phyloP scores from a whole-genome alignment of 2,113 vertebrate species.

The Bambusicola thoracicus region DNA sequence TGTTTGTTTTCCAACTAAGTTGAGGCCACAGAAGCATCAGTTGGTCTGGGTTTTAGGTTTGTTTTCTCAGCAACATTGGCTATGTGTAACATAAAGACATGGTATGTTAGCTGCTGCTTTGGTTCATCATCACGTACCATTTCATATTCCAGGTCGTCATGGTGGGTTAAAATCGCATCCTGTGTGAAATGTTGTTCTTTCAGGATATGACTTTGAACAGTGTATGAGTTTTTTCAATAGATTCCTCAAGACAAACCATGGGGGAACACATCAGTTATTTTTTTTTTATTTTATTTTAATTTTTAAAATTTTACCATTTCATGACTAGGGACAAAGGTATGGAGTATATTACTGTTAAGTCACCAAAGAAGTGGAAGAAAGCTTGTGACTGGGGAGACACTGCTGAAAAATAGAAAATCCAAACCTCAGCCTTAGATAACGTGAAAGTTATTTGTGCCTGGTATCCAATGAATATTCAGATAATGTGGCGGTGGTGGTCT shows the following conservation, averaged over 20 bases:
- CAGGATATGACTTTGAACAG: not conserved
- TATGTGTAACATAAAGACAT: not conserved
- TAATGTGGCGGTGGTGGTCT: not conserved
- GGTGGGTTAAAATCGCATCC: not conserved
- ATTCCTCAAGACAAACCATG: not conserved
- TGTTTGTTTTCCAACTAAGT: not conserved
- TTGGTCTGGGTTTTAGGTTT: not conserved
- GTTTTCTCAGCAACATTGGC: not conserved
- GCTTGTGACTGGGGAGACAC: not conserved
- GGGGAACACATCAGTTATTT: not conserved
- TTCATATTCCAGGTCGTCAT: not conserved
- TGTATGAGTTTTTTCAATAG: not conserved
- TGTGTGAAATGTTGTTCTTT: not conserved
- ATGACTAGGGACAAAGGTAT: not conserved
- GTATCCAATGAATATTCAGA: not conserved
- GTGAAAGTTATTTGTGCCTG: not conserved
- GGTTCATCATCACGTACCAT: not conserved
- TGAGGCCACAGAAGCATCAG: not conserved
- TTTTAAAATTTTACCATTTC: not conserved
- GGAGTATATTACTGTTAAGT: not conserved
- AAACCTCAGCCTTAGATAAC: not conserved
- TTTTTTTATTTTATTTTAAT: not conserved
- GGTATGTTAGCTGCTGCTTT: not conserved
- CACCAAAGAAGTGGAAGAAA: not conserved
- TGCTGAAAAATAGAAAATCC: not conserved